Percentiles rank a stretch among this genome's conserved stretches.
Evolutionary conservation across 2,888 invertebrate species (phyloP).

Genomic region (Dasysyrphus tricinctus): DNA sequence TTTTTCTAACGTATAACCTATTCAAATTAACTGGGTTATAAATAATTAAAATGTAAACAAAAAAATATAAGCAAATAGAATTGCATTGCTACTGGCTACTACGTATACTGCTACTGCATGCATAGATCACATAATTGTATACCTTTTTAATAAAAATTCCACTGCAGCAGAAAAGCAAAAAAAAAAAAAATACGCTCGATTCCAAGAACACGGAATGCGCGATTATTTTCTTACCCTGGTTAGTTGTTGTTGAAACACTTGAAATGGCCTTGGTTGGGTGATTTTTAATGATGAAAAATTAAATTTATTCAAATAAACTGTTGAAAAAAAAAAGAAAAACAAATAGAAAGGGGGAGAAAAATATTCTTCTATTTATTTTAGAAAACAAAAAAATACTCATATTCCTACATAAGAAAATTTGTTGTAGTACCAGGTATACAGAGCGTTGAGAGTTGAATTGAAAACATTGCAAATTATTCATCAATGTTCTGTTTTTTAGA

Average conservation of each 20-base stretch:
- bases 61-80: conserved; percentile 33
- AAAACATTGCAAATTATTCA: conserved; percentile 42
- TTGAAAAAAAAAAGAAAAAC: conserved; percentile 42
- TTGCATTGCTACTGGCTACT: conserved; percentile 33
- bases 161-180: neutral
- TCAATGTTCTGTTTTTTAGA: conserved; percentile 3
- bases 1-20: conserved; percentile 16
- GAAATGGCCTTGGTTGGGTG: conserved; percentile 60
- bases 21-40: conserved; percentile 75
- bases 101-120: conserved; percentile 23
- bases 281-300: conserved; percentile 53
- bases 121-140: conserved; percentile 39
- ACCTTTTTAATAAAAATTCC: conserved; percentile 35
- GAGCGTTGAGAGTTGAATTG: conserved; percentile 15
- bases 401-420: conserved; percentile 5
- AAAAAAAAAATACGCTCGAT: conserved; percentile 19
- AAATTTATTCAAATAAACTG: conserved; percentile 53
- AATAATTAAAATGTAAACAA: conserved; percentile 72
- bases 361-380: conserved; percentile 19
- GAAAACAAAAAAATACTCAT: neutral
- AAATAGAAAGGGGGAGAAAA: conserved; percentile 36
- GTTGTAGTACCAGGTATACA: neutral
- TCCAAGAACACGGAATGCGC: conserved; percentile 30
- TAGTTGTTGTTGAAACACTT: conserved; percentile 41
- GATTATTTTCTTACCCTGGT: conserved; percentile 29